phyloP scores from a whole-genome alignment of 2,888 invertebrate species.

The Noctua janthina region DNA sequence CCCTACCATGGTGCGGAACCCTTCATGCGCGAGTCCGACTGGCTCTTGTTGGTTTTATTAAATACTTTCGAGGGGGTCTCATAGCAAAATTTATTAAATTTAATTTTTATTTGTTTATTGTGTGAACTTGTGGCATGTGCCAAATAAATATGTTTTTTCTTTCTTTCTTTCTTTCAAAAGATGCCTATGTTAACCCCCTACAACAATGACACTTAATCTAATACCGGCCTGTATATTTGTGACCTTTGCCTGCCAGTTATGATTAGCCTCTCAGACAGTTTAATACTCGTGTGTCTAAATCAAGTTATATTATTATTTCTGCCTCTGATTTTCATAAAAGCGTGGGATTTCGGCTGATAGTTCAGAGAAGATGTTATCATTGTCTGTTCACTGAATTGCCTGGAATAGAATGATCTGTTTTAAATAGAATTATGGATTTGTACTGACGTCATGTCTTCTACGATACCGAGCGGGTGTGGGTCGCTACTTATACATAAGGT shows the following conservation, averaged over 20 bases:
- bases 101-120: no score
- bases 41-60: not conserved
- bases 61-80: not conserved
- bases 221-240: not conserved
- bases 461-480: not conserved
- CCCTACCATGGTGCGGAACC: no score
- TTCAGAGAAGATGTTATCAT: conserved; percentile 4
- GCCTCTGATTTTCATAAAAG: not conserved
- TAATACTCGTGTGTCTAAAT: conserved; percentile 20
- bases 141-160: no score
- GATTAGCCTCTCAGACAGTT: conserved; percentile 1
- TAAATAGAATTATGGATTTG: not conserved
- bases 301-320: conserved; percentile 10
- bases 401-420: conserved; percentile 23
- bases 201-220: not conserved
- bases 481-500: no score
- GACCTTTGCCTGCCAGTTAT: conserved; percentile 21
- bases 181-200: not conserved
- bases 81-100: no score
- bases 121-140: no score
- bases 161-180: not conserved
- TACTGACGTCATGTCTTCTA: not conserved
- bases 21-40: no score
- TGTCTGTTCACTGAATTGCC: not conserved
- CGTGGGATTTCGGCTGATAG: conserved; percentile 11